A percentile compares a stretch with the other conserved stretches of the same genome.
phyloP scores from a whole-genome alignment of 2,888 invertebrate species.

The Labia minor region DNA sequence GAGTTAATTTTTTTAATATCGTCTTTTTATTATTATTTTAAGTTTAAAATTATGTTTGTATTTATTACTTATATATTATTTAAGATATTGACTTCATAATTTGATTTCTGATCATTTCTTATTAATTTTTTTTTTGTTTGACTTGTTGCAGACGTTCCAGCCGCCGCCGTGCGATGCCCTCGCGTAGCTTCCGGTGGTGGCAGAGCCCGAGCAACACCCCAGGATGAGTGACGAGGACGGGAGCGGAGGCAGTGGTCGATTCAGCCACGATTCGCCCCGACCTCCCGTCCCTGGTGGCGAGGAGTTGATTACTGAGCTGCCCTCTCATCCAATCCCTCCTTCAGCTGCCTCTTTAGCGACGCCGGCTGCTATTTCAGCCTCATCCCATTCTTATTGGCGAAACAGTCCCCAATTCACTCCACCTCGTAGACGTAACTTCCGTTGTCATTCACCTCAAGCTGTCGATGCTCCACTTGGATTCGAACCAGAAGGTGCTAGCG shows the following conservation, averaged over 20 bases:
- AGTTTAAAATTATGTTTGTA: no score
- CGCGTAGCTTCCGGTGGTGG: background rate
- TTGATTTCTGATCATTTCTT: no score
- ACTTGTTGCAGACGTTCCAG: background rate
- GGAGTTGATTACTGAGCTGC: background rate
- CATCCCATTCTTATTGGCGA: background rate
- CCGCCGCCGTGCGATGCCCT: background rate
- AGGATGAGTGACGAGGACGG: conserved; percentile 4
- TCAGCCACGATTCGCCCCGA: conserved; percentile 2
- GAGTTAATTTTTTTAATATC: no score
- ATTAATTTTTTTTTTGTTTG: no score
- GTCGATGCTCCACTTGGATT: conserved; percentile 42
- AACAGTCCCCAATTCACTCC: background rate
- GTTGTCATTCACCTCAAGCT: conserved; percentile 20
- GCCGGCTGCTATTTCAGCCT: no score
- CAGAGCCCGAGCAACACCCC: background rate
- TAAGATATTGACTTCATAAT: no score
- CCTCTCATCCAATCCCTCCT: no score
- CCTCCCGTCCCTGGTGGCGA: conserved; percentile 6
- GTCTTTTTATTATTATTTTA: no score
- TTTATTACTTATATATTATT: no score
- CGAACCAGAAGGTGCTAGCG: conserved; percentile 44
- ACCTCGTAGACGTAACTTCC: background rate
- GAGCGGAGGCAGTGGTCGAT: background rate
- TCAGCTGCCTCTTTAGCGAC: no score